These are phyloP conservation scores for Hydroisotoma schaefferi DNA, from an alignment of 2,888 invertebrate species.

Conservation along the genomic window DNA sequence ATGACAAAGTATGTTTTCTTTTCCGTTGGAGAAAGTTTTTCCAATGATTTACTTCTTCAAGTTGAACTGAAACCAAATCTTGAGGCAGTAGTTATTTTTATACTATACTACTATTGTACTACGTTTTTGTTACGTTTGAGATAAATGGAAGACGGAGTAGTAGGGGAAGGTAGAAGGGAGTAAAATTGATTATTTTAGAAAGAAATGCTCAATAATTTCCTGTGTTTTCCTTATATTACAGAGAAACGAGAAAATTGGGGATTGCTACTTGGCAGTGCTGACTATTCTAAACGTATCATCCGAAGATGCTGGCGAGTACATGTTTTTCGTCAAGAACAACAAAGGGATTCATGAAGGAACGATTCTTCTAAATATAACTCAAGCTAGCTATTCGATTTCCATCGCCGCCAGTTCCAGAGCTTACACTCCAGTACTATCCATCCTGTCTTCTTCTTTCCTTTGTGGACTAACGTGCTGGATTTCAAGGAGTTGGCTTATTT, in stretches of 20 bases:
- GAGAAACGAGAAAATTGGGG: conserved; percentile 57
- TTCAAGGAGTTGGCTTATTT: neutral
- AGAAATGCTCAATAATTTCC: too few species aligned
- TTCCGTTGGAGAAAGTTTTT: too few species aligned
- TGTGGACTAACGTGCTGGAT: neutral
- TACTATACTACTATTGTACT: too few species aligned
- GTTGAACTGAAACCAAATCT: too few species aligned
- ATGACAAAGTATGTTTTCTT: too few species aligned
- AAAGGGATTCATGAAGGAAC: conserved; percentile 63
- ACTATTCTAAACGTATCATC: conserved; percentile 60
- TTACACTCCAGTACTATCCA: conserved; percentile 11
- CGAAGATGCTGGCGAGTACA: conserved; percentile 63
- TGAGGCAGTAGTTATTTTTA: too few species aligned
- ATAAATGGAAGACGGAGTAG: too few species aligned
- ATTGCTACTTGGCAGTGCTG: conserved; percentile 61
- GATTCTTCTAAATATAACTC: conserved; percentile 62
- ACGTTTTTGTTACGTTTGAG: too few species aligned
- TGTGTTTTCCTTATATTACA: too few species aligned
- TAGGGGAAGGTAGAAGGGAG: too few species aligned
- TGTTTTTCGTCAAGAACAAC: conserved; percentile 62
- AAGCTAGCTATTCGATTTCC: conserved; percentile 49
- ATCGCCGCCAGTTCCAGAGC: conserved; percentile 39
- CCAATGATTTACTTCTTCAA: too few species aligned
- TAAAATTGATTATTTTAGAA: too few species aligned
- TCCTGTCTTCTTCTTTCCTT: neutral